These are phyloP conservation scores for Cataglyphis livida DNA, from an alignment of 2,888 invertebrate species.

Conservation along the genomic window DNA sequence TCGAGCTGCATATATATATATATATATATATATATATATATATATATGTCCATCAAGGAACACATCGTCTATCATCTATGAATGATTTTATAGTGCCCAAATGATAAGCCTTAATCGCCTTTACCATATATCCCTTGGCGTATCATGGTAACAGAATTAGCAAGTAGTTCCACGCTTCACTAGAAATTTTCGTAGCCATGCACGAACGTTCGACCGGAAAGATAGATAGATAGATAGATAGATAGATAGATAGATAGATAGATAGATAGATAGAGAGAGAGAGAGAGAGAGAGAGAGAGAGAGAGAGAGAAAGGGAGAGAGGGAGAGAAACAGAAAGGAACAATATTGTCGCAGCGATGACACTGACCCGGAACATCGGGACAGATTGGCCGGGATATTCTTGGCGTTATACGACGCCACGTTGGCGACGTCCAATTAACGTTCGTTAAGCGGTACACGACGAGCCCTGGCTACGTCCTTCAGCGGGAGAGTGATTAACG, in stretches of 20 bases:
- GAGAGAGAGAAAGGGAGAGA: slow-evolving; percentile 49
- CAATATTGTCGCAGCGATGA: slow-evolving; percentile 70
- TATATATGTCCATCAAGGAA: slow-evolving; percentile 21
- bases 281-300: slow-evolving; percentile 46
- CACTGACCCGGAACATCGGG: slow-evolving; percentile 58
- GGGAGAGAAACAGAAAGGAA: slow-evolving; percentile 56
- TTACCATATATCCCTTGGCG: slow-evolving; percentile 41
- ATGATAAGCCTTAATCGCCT: slow-evolving; percentile 47
- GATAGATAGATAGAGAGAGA: background rate
- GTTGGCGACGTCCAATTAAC: slow-evolving; percentile 75
- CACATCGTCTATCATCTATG: slow-evolving; percentile 16
- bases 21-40: slow-evolving; percentile 5
- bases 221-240: too few relatives aligned
- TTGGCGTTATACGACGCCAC: slow-evolving; percentile 73
- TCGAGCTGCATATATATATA: slow-evolving; percentile 15
- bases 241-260: background rate
- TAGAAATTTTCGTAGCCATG: slow-evolving; percentile 27
- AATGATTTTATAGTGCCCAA: slow-evolving; percentile 16
- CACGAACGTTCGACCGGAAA: background rate
- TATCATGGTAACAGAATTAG: slow-evolving; percentile 28
- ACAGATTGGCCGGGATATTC: slow-evolving; percentile 71
- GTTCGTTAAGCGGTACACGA: slow-evolving; percentile 76
- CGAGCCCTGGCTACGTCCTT: slow-evolving; percentile 64
- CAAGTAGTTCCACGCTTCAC: background rate
- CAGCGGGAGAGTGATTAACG: slow-evolving; percentile 77